Evolutionary conservation across 2,888 invertebrate genomes (phyloP).

Genomic region (Tetheella fluctuosa): DNA sequence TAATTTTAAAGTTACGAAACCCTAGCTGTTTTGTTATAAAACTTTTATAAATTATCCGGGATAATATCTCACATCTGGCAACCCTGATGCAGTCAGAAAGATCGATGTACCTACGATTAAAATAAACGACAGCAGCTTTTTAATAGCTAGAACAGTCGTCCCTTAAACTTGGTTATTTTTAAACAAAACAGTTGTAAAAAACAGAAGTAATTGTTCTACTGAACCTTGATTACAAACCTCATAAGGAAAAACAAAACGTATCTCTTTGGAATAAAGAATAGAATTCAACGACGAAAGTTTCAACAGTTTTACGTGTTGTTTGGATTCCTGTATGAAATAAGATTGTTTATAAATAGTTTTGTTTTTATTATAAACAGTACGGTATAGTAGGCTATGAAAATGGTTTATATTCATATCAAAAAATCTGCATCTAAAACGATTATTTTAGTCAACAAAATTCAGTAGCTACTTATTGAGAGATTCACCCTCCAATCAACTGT

Average conservation of each 20-base stretch:
- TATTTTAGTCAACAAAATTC: neutral
- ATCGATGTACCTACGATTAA: slow-evolving; percentile 62
- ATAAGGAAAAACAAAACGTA: neutral
- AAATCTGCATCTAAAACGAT: neutral
- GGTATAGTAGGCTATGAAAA: slow-evolving; percentile 11
- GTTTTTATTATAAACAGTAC: slow-evolving; percentile 13
- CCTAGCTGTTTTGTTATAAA: neutral
- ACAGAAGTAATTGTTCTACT: slow-evolving; percentile 27
- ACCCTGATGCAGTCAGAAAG: slow-evolving; percentile 24
- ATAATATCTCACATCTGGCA: slow-evolving; percentile 6
- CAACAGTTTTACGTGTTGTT: neutral
- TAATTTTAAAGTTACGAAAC: neutral
- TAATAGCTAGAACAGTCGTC: slow-evolving; percentile 58
- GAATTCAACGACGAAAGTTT: neutral
- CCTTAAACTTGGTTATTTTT: slow-evolving; percentile 56
- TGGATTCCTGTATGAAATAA: neutral
- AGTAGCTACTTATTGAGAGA: slow-evolving; percentile 18
- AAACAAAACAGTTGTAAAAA: slow-evolving; percentile 52
- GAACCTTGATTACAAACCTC: slow-evolving; percentile 1
- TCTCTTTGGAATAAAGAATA: neutral
- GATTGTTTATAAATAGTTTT: slow-evolving; percentile 6
- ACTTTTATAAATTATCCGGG: neutral
- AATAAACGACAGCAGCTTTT: slow-evolving; percentile 45
- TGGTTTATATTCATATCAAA: no score
- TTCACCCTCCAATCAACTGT: slow-evolving; percentile 55